Evolutionary conservation across 30 jellyfish, hydroid and myxozoan species (phyloP).

Genomic region (Aurelia coerulea): DNA sequence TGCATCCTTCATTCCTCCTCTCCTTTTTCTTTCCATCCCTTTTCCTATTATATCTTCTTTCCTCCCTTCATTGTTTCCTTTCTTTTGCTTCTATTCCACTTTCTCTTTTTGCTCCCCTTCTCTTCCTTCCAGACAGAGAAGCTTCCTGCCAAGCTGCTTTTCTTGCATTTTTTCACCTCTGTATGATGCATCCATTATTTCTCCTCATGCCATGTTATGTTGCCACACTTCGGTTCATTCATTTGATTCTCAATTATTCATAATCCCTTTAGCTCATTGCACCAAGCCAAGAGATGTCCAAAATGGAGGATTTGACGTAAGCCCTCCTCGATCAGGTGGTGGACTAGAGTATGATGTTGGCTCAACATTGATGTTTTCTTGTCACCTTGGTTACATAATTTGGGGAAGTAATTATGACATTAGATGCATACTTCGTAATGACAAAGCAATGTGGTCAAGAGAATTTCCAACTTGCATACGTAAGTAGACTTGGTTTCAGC

Average conservation of each 20-base stretch:
- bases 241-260: no score
- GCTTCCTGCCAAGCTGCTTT: no score
- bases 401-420: constrained; percentile 15
- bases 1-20: no score
- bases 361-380: constrained; percentile 10
- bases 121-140: no score
- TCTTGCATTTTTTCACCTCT: no score
- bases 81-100: no score
- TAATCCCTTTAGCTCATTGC: constrained; percentile 29
- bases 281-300: constrained; percentile 9
- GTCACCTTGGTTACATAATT: constrained; percentile 25
- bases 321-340: neutral
- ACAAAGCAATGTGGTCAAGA: constrained; percentile 49
- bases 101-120: no score
- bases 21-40: no score
- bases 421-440: neutral
- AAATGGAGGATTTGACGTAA: constrained; percentile 14
- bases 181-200: neutral
- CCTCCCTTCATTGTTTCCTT: no score
- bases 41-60: no score
- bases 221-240: no score
- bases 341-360: constrained; percentile 36
- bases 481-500: neutral
- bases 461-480: constrained; percentile 56
- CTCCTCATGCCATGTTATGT: neutral